Percentiles rank a stretch among this genome's conserved stretches.
These are phyloP conservation scores for Tragelaphus oryx DNA, from an alignment of 2,797 vertebrate genomes.

Conservation along the genomic window DNA sequence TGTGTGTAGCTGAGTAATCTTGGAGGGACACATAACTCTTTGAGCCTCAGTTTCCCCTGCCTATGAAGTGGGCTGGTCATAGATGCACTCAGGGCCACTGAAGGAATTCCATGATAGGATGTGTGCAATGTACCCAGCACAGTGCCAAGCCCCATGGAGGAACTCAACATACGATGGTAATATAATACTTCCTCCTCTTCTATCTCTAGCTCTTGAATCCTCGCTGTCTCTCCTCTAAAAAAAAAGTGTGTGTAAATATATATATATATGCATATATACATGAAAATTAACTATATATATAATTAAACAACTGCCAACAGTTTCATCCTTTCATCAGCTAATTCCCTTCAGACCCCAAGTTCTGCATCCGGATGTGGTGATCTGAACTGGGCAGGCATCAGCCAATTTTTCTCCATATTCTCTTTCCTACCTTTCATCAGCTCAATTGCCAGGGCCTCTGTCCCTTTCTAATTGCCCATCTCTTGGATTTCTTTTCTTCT, in stretches of 20 bases:
- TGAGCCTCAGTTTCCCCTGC: neutral
- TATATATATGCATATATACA: neutral
- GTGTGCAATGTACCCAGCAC: fast-evolving
- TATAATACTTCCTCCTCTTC: neutral
- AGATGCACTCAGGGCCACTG: neutral
- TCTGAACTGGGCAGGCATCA: neutral
- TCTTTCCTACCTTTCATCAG: slow-evolving; percentile 79
- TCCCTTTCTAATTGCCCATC: slow-evolving; percentile 78
- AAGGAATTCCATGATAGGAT: neutral
- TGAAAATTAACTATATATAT: neutral
- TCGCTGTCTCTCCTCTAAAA: neutral
- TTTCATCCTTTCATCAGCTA: slow-evolving; percentile 47
- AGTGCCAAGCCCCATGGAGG: neutral
- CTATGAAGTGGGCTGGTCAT: neutral
- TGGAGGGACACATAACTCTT: neutral
- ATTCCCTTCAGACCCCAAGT: slow-evolving; percentile 30
- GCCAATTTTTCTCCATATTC: slow-evolving; percentile 78
- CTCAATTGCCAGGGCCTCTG: slow-evolving; percentile 77
- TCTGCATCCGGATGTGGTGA: neutral
- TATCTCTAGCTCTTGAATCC: neutral
- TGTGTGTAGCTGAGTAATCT: neutral
- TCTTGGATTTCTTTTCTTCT: slow-evolving; percentile 60
- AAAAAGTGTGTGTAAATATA: too few species aligned
- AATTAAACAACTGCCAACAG: slow-evolving; percentile 52
- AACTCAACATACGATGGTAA: fast-evolving